Percentiles rank a stretch among this genome's conserved stretches.
phyloP scores from a whole-genome alignment of 2,797 vertebrate genomes.

The Coregonus suidteri region DNA sequence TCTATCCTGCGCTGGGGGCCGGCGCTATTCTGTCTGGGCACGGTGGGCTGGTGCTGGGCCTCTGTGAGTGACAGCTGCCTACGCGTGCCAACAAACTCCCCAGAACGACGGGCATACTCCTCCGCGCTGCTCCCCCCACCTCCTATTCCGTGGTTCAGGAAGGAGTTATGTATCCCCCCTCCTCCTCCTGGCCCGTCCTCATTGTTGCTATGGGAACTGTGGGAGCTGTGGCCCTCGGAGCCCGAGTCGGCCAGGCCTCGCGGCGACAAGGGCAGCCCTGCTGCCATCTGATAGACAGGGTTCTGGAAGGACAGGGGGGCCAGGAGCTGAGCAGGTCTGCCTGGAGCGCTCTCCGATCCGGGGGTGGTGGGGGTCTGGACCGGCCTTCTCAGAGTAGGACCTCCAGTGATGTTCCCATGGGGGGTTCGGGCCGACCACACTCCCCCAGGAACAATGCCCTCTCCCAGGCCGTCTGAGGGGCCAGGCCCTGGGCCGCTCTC shows the following conservation, averaged over 20 bases:
- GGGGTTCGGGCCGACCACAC: slow-evolving; percentile 85
- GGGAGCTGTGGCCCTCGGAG: slow-evolving; percentile 96
- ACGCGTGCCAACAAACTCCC: slow-evolving; percentile 83
- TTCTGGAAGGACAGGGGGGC: slow-evolving; percentile 98
- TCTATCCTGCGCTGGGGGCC: slow-evolving; percentile 94
- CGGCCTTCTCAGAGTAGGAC: slow-evolving; percentile 83
- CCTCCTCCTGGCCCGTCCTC: slow-evolving; percentile 83
- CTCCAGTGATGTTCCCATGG: slow-evolving; percentile 74
- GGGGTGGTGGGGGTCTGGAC: slow-evolving; percentile 76
- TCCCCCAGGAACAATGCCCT: slow-evolving; percentile 74
- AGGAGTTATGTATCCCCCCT: slow-evolving; percentile 72
- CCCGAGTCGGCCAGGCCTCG: slow-evolving; percentile 90
- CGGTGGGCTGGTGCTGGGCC: slow-evolving; percentile 70
- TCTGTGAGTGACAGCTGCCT: slow-evolving; percentile 90
- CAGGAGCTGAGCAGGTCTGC: slow-evolving; percentile 87
- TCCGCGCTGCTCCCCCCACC: slow-evolving; percentile 76
- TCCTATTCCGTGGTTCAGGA: slow-evolving; percentile 62
- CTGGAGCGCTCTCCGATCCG: slow-evolving; percentile 78
- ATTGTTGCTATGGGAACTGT: slow-evolving; percentile 98
- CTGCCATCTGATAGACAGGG: slow-evolving; percentile 98
- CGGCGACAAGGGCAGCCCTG: slow-evolving; percentile 90
- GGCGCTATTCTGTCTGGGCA: slow-evolving; percentile 91
- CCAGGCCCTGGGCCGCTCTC: slow-evolving; percentile 74
- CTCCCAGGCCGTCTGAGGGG: slow-evolving; percentile 74
- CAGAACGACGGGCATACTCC: slow-evolving; percentile 86